Evolutionary conservation across 1,140 invertebrate species (phyloP), one percentile per base, ranked within the genome.

Genomic region (Drosophila bipectinata): DNA sequence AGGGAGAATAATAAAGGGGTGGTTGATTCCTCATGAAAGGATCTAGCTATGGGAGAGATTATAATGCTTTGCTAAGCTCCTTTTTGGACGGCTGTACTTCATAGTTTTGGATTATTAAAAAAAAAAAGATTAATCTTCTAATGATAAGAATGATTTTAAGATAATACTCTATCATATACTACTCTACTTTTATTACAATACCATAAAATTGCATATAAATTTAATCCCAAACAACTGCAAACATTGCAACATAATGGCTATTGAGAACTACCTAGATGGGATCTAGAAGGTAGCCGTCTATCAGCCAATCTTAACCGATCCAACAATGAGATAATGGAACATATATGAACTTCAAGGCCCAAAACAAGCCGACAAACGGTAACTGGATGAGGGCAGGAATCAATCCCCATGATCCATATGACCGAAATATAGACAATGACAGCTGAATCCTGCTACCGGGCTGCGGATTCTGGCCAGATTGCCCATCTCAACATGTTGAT

Each of bases 241-340:
- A 63, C 49, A 72, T 78, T 67, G 72, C 53, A 61, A 37, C 47
- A 60, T 74, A 74, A 73, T 74, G 55, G 49, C 37, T 12, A 14
- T 55, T 12, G 45, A 47, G 10, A 51, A 44, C 45, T 74, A 49
- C 71, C 72, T 76, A 61, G 14, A 39, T 26, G 10, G 44, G 21
- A 26, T 48, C 54, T 18, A 28, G 26, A 61, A 71, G 62, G 74
- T 72, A 75, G 74, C 73, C 62, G 68, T 63, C 78, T 68, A 74
- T 81, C 69, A 82, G 52, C 60, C 34, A 18, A 64, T 78, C 82
- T 82, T 82, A 88, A 57, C 74, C 59, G 78, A 82, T 85, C 78
- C 71, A 79, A 88, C 82, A 85, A 85, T 82, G 76, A 67, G 82
- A 85, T 85, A 85, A 88, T 88, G 78, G n/a, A 82, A 75, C 82